Percentiles rank a stretch among this genome's conserved stretches.
These are phyloP conservation scores for Molanna angustata DNA, from an alignment of 2,888 invertebrate genomes.

Conservation along the genomic window DNA sequence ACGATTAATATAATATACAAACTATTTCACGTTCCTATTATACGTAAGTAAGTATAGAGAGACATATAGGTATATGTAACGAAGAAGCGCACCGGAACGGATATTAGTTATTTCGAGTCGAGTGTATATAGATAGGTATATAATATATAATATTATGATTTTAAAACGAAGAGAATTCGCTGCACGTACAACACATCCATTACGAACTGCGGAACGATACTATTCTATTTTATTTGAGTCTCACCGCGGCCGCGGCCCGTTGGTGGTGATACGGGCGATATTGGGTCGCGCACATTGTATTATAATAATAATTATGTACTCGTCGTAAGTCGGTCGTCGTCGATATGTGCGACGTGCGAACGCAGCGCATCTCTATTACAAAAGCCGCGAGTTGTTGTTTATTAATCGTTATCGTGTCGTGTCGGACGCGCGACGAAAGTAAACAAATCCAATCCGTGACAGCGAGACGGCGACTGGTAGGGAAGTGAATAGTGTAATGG, in stretches of 20 bases:
- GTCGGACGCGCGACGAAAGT: too few relatives aligned
- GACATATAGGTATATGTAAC: conserved; percentile 9
- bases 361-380: background rate
- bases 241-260: too few relatives aligned
- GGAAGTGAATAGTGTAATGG: background rate
- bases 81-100: conserved; percentile 15
- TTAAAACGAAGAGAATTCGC: conserved; percentile 7
- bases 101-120: conserved; percentile 20
- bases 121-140: conserved; percentile 14
- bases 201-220: background rate
- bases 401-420: conserved; percentile 6
- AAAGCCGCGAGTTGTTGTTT: conserved; percentile 6
- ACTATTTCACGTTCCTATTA: too few relatives aligned
- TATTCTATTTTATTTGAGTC: too few relatives aligned
- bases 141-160: conserved; percentile 5
- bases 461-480: background rate
- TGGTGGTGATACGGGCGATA: too few relatives aligned
- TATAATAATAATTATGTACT: too few relatives aligned
- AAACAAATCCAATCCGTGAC: conserved; percentile 21
- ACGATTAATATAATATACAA: too few relatives aligned
- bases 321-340: too few relatives aligned
- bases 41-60: too few relatives aligned
- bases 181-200: conserved; percentile 4
- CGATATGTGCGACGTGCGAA: too few relatives aligned
- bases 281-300: too few relatives aligned